Conservation (phyloP, 2,888 invertebrate species). For the Beris chalybata region DNA sequence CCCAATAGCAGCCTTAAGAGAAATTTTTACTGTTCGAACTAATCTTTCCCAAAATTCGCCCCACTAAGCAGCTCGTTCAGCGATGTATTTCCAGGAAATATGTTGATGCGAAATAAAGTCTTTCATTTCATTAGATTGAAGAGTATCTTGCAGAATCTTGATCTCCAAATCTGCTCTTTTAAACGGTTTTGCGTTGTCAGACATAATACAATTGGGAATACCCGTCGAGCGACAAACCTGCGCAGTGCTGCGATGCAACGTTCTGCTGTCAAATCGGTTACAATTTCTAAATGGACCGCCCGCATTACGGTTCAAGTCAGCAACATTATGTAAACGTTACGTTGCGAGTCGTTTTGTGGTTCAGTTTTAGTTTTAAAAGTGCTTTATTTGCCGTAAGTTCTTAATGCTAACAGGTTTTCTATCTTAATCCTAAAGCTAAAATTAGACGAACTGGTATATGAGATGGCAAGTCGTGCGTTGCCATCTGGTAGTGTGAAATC, state of each 20-base stretch:
- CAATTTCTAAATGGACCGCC: slow-evolving; percentile 23
- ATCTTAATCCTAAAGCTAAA: no score
- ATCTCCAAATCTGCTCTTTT: slow-evolving; percentile 1
- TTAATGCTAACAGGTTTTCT: no score
- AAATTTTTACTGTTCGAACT: slow-evolving; percentile 20
- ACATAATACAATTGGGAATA: slow-evolving; percentile 26
- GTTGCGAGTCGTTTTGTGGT: no score
- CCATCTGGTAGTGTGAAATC: no score
- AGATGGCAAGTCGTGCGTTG: no score
- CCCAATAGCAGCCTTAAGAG: slow-evolving; percentile 17
- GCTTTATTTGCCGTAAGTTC: no score
- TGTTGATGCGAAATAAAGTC: slow-evolving; percentile 15
- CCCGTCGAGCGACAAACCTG: slow-evolving; percentile 28
- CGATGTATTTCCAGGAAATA: slow-evolving; percentile 21
- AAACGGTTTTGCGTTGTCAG: slow-evolving; percentile 26
- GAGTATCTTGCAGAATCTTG: not conserved
- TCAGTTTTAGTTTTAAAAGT: no score
- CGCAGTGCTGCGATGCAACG: slow-evolving; percentile 16
- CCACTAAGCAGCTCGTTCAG: slow-evolving; percentile 29
- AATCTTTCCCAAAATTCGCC: slow-evolving; percentile 33
- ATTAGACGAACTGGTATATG: no score
- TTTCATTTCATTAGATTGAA: not conserved
- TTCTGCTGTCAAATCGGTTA: slow-evolving; percentile 16
- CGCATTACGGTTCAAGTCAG: slow-evolving; percentile 22
- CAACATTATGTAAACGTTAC: slow-evolving; percentile 20